These are phyloP conservation scores for Mesodorylaimus sp. DNA, from an alignment of 2,888 invertebrate species.

Conservation along the genomic window DNA sequence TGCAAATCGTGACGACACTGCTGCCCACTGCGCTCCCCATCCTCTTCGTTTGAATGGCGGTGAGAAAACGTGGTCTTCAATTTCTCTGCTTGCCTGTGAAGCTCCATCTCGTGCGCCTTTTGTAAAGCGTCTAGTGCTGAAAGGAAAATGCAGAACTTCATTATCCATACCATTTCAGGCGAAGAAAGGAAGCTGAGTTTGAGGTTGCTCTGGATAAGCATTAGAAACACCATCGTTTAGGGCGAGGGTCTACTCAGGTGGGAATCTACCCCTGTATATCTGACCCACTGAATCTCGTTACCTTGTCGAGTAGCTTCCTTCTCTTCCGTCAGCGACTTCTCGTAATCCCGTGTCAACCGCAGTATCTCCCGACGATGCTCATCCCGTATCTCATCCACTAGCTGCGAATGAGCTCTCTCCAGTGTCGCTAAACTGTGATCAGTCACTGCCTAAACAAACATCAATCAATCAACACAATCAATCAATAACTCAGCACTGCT, in stretches of 20 bases:
- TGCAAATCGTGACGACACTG: background rate
- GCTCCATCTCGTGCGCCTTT: conserved; percentile 23
- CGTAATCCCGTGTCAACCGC: background rate
- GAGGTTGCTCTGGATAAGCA: too few species aligned
- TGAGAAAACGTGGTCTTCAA: background rate
- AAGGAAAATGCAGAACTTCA: conserved; percentile 6
- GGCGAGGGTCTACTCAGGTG: too few species aligned
- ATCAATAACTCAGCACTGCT: background rate
- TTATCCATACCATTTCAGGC: background rate
- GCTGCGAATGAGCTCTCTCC: conserved; percentile 2
- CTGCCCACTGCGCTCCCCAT: background rate
- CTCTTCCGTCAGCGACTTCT: conserved; percentile 9
- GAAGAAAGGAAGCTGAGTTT: too few species aligned
- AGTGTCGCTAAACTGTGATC: conserved; percentile 9
- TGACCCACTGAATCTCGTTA: too few species aligned
- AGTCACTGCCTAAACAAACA: conserved; percentile 1
- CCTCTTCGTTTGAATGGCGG: background rate
- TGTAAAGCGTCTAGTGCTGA: conserved; percentile 25
- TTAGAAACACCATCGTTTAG: too few species aligned
- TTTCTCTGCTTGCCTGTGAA: conserved; percentile 11
- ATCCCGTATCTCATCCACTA: background rate
- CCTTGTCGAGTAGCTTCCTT: conserved; percentile 12
- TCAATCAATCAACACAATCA: background rate
- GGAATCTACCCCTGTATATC: too few species aligned
- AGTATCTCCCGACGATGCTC: background rate